Percentiles rank a stretch among this genome's conserved stretches.
Evolutionary conservation across 1,140 invertebrate species (phyloP).

Genomic region (Zaprionus nigranus): DNA sequence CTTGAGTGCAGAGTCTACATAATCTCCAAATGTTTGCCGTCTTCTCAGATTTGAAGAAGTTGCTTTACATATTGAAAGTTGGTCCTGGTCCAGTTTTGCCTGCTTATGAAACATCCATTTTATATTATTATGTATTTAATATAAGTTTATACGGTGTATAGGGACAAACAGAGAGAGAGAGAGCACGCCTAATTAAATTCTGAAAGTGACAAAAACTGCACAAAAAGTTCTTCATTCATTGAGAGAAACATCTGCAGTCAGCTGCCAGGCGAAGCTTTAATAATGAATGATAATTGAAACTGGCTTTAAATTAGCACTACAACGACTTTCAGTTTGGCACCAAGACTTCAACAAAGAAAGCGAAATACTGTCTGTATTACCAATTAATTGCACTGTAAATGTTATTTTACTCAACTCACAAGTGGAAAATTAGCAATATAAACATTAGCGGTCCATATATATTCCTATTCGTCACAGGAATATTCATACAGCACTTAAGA

Average conservation of each 20-base stretch:
- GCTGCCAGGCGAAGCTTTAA: neutral
- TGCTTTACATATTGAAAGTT: neutral
- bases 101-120: no score
- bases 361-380: neutral
- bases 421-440: neutral
- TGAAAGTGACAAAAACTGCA: no score
- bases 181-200: no score
- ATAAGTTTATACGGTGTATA: no score
- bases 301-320: conserved; percentile 2
- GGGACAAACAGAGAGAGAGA: no score
- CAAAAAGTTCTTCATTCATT: no score
- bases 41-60: neutral
- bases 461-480: neutral
- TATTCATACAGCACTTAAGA: neutral
- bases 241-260: neutral
- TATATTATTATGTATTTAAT: no score
- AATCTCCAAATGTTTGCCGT: neutral
- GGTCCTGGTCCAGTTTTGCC: neutral
- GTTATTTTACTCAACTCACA: neutral
- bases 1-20: conserved; percentile 15
- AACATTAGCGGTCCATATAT: neutral
- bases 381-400: neutral
- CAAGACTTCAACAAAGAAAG: neutral
- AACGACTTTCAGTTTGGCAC: neutral
- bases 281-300: neutral